A percentile compares a stretch with the other conserved stretches of the same genome.
These are phyloP conservation scores for Benitochromis conjunctus DNA, from an alignment of 2,113 vertebrate species.

Conservation along the genomic window DNA sequence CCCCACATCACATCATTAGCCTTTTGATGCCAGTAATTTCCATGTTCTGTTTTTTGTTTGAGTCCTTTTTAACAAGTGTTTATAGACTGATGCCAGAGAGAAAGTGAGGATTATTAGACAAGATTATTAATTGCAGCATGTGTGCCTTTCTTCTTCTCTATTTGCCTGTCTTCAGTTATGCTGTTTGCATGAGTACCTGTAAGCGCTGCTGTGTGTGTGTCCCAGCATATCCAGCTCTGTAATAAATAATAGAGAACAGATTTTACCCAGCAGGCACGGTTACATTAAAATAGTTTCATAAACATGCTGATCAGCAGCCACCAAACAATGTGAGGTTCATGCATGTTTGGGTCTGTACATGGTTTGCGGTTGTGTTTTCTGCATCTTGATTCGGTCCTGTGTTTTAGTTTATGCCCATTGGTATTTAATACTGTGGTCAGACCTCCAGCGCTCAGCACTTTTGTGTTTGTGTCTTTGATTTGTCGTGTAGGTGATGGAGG, in stretches of 20 bases:
- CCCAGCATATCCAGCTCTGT: constrained; percentile 25
- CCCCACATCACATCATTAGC: constrained; percentile 51
- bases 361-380: constrained; percentile 43
- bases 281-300: constrained; percentile 52
- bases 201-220: not conserved
- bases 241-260: constrained; percentile 65
- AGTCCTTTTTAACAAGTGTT: constrained; percentile 55
- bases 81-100: constrained; percentile 49
- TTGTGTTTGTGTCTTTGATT: constrained; percentile 27
- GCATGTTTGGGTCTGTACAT: constrained; percentile 47
- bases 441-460: constrained; percentile 28
- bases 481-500: constrained; percentile 86
- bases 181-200: not conserved
- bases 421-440: constrained; percentile 47
- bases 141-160: not conserved
- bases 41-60: constrained; percentile 46
- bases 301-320: constrained; percentile 58
- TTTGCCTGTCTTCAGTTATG: not conserved
- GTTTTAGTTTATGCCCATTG: constrained; percentile 36
- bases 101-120: constrained; percentile 43
- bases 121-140: constrained; percentile 35
- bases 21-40: constrained; percentile 52
- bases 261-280: constrained; percentile 53
- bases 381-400: constrained; percentile 22
- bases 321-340: constrained; percentile 51